Base-by-base conservation (phyloP, 2,113 vertebrate genomes). In the Patagioenas fasciata region DNA sequence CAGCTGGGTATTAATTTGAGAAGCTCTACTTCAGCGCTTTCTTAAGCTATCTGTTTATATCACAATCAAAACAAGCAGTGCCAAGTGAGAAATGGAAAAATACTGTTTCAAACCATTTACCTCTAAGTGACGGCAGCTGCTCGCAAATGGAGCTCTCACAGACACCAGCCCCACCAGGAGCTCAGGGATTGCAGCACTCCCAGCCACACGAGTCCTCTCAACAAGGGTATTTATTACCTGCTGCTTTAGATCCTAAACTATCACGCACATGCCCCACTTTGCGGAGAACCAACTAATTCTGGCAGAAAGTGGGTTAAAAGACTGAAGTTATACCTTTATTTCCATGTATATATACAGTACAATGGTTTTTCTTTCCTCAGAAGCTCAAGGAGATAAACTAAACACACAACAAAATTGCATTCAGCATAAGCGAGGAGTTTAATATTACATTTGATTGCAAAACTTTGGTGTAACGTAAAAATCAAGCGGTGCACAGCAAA, bases 401-500 rank as follows among this genome's bases (percentile, higher is more conserved):
- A 50, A 4, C n/a, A 34, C 50, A 9, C 23, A 18, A 36, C 25
- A 57, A 38, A 72, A 32, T 1, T 4, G 17, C 2, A 29, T 11
- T 31, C 24, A 9, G 5, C 9, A 4, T 23, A 40, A 74, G 53
- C 16, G 16, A 53, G 32, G 21, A 12, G 12, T 26, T 66, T 9
- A 60, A 65, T 28, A 34, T 25, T 25, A 0, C 1, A 42, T 26
- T 42, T 1, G 1, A 29, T 7, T 15, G n/a, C n/a, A 56, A 57
- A 47, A 44, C 17, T 13, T 2, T 3, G 51, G 32, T 7, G 21
- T 11, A 10, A 60, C 2, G 9, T 6, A 26, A 47, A 26, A 57
- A 23, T 1, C 0, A 70, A 58, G 50, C 0, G 4, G 26, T 6
- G 2, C 1, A 1, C 0, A 2, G 53, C 9, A 7, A 50, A 8